phyloP scores from a whole-genome alignment of 2,888 invertebrate genomes.

The Andricus quercusramuli region DNA sequence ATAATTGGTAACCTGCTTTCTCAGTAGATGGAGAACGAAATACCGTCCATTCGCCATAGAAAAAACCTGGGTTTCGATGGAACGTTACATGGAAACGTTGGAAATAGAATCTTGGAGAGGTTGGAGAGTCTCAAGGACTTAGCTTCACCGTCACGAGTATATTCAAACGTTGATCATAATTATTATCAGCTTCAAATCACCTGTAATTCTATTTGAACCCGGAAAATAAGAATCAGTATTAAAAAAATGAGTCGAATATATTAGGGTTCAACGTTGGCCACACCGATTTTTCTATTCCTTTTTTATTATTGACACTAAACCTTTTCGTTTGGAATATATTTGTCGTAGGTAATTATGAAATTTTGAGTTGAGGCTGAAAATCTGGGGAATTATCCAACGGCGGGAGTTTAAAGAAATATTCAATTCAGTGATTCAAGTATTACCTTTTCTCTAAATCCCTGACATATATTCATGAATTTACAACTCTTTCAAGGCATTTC shows the following conservation, averaged over 20 bases:
- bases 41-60: slow-evolving; percentile 66
- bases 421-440: too few species aligned
- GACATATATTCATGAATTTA: too few species aligned
- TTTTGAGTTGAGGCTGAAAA: too few species aligned
- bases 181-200: slow-evolving; percentile 21
- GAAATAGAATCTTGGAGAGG: slow-evolving; percentile 47
- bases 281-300: not conserved
- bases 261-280: not conserved
- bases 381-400: too few species aligned
- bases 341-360: not conserved
- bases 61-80: slow-evolving; percentile 69
- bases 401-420: too few species aligned
- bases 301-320: not conserved
- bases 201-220: not conserved
- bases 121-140: slow-evolving; percentile 40
- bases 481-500: too few species aligned
- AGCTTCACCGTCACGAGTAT: slow-evolving; percentile 42
- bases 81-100: slow-evolving; percentile 65
- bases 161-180: slow-evolving; percentile 11
- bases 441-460: not conserved
- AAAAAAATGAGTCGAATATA: not conserved
- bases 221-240: not conserved
- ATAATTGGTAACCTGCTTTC: slow-evolving; percentile 68
- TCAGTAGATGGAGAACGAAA: slow-evolving; percentile 73
- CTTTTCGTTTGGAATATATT: not conserved